Evolutionary conservation across 2,797 vertebrate genomes (phyloP), one percentile per base, ranked within the genome.

Genomic region (Euthynnus affinis): DNA sequence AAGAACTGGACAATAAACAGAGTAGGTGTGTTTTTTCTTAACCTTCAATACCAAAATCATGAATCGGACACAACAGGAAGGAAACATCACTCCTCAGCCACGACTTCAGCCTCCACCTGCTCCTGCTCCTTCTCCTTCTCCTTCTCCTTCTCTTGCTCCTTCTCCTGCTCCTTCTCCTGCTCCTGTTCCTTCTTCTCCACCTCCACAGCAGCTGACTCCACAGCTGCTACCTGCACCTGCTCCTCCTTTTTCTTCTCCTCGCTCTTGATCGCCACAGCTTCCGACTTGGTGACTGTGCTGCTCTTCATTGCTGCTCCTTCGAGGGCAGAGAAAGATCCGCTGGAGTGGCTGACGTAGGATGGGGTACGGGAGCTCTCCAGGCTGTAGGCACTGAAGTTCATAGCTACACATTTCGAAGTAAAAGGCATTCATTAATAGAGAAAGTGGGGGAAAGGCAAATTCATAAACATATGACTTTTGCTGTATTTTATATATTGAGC

Each of bases 341-440:
- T 53, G 55, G 89, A 81, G 58, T 55, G 51, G 67, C 84, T 88
- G 71, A 67, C 5, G 5, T 88, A 90, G 74, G 90, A 85, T 0
- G 92, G 91, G 8, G 76, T 88, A 67, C 87, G 83, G 8, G 86
- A 88, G 29, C 88, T 94, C 84, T 95, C 94, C 74, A 93, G 71
- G 12, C 79, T 83, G 0, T 87, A 93, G 46, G 90, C 81, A 0
- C 74, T 92, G 86, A 88, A 94, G 79, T 92, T 93, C 65, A 79
- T 1, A n/a, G 91, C 91, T 94, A 68, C 53, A 68, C 8, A 25
- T 71, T 70, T 3, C 81, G 9, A 85, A 56, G 25, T 42, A 49
- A 57, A 76, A n/a, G 14, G 14, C 27, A 27, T 46, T 29, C 12
- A 9, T 49, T 20, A n/a, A 20, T 20, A 20, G 0, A 49, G 8